Evolutionary conservation across 2,888 invertebrate species (phyloP), one percentile per base, ranked within the genome.

Genomic region (Cephalotes varians): DNA sequence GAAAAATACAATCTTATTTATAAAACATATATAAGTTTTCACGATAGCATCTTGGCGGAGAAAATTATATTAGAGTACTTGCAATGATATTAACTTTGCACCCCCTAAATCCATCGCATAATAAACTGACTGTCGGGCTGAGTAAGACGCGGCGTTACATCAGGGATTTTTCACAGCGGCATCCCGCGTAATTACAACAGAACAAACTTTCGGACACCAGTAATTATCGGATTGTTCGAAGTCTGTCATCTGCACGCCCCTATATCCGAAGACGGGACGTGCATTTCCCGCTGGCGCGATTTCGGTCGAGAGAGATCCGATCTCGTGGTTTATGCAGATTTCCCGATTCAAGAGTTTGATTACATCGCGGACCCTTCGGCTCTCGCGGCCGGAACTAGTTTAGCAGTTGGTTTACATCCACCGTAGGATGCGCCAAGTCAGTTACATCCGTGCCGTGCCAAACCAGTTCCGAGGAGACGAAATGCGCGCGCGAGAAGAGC

Each of bases 291-390:
- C 49, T 31, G 49, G 60, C 25, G 56, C 40, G 56, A 74, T 62
- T 56, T 44, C 60, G 74, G 51, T 74, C 40, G 58, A 62, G 73
- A 47, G 73, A 79, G 56, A 71, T 69, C 54, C 77, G 71, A 77
- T 58, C 64, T 56, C 79, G 86, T 58, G 87, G 90, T 85, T 87
- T 85, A 81, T 82, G 83, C 79, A 69, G 85, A 87, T 80, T 85
- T 87, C 76, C 56, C 73, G 81, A 69, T 73, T 69, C 76, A 85
- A 85, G 88, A 91, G 88, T 90, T 90, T 90, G 86, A 90, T 90
- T 91, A 90, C 90, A 88, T 56, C 81, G 71, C 25, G 81, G 79
- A 84, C 83, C 85, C 80, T 80, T 79, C 60, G 71, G 65, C 81
- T 81, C 60, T 83, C 58, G 60, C 58, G 56, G 51, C 72, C 76